A percentile compares a stretch with the other conserved stretches of the same genome.
Conservation (phyloP, 2,113 vertebrate species). For the Osmerus eperlanus region DNA sequence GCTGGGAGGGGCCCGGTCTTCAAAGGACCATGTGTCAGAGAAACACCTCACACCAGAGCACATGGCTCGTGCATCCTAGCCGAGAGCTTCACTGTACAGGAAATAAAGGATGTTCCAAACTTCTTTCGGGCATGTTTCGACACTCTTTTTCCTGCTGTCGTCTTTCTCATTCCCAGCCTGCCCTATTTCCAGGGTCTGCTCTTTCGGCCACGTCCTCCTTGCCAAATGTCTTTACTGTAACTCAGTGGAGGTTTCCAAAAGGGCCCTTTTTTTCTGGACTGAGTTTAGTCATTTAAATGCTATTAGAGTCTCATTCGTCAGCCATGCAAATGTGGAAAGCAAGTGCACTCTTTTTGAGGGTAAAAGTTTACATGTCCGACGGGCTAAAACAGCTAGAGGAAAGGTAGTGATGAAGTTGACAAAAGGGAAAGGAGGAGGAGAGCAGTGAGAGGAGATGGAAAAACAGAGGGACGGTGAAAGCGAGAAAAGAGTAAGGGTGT, state of each 20-base stretch:
- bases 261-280: no score
- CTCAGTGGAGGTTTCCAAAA: no score
- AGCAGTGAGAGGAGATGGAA: constrained; percentile 45
- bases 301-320: no score
- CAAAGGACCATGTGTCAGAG: constrained; percentile 71
- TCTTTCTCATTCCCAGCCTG: background rate
- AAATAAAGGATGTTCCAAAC: constrained; percentile 38
- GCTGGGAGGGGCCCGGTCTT: constrained; percentile 57
- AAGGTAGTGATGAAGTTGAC: constrained; percentile 40
- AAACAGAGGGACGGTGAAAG: constrained; percentile 29
- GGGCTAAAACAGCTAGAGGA: background rate
- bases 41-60: constrained; percentile 64
- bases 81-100: no score
- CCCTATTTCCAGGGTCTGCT: constrained; percentile 22
- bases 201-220: background rate
- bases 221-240: no score
- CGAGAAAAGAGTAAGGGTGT: background rate
- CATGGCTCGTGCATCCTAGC: constrained; percentile 42
- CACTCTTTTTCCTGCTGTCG: no score
- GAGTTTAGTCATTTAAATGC: no score
- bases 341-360: background rate
- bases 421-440: constrained; percentile 51
- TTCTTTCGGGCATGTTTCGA: background rate
- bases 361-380: background rate
- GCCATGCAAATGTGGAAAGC: no score